Base-by-base conservation (phyloP, 1,140 invertebrate genomes). In the Ceratina calcarata region DNA sequence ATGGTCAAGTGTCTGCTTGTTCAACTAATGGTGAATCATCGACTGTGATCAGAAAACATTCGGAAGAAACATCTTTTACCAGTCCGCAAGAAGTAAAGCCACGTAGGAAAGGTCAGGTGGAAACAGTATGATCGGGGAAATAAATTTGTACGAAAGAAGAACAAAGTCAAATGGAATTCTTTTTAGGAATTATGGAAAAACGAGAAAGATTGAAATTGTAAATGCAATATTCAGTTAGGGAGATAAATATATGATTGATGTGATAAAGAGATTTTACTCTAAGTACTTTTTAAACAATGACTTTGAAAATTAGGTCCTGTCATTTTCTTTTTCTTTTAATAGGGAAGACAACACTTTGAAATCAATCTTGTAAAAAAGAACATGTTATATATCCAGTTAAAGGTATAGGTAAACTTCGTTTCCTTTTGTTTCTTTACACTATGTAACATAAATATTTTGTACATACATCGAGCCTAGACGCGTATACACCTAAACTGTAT, bases 21-120 rank as follows among this genome's bases (percentile, higher is more conserved):
- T 83, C 86, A 3, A 64, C 68, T 49, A 88, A 79, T 53, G 68
- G 68, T 8, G 86, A 88, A 68, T 55, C 84, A n/a, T 69, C 74
- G 0, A 65, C 82, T 68, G 68, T 81, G 60, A 79, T 84, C 10
- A 86, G 76, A 32, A 91, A 90, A 77, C 86, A 84, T 65, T 96
- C 95, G 0, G 95, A 96, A 88, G 96, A 96, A 88, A 96, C 95
- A 1, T 96, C 96, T 1, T 96, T 96, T 87, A 96, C 96, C 58
- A 95, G 95, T 3, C 90, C 92, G 16, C 92, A 93, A 22, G 89
- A 85, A 10, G 87, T 89, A 62, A 90, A 93, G 75, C 87, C 92
- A 24, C 93, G 94, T 83, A 93, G 94, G 66, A 95, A 95, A 85
- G 95, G 95, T 37, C 92, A 94, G 80, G 94, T 96, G 57, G 95